These are phyloP conservation scores for Drosophila navojoa DNA, from an alignment of 1,140 invertebrate genomes.

Conservation along the genomic window DNA sequence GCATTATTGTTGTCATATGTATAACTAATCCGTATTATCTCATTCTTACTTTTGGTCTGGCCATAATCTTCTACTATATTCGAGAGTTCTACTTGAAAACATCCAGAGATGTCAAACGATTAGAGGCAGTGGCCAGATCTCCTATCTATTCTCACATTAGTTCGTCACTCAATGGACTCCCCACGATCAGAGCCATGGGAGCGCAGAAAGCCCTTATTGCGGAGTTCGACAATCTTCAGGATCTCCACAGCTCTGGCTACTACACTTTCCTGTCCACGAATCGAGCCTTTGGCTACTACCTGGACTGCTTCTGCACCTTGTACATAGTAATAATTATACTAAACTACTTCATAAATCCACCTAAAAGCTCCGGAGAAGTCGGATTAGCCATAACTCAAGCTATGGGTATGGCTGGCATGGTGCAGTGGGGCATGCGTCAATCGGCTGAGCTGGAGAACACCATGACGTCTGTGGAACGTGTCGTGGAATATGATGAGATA, in stretches of 20 bases:
- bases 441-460: conserved; percentile 89
- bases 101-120: conserved; percentile 92
- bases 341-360: conserved; percentile 85
- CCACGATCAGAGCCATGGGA: conserved; percentile 89
- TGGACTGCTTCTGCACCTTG: conserved; percentile 88
- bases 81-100: conserved; percentile 92
- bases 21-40: conserved; percentile 90
- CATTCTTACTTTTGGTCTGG: conserved; percentile 88
- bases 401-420: conserved; percentile 90
- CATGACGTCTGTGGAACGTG: conserved; percentile 91
- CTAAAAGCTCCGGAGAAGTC: conserved; percentile 86
- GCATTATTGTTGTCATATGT: conserved; percentile 88
- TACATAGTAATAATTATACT: conserved; percentile 88
- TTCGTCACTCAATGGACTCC: conserved; percentile 89
- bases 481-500: conserved; percentile 90
- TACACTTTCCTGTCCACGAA: conserved; percentile 91
- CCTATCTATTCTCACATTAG: conserved; percentile 92
- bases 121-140: conserved; percentile 90
- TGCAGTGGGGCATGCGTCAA: conserved; percentile 86
- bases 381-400: conserved; percentile 94
- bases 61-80: conserved; percentile 89
- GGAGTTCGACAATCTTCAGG: conserved; percentile 86
- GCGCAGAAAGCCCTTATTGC: conserved; percentile 87
- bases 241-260: conserved; percentile 90
- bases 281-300: conserved; percentile 91